Base-by-base conservation (phyloP, 2,888 invertebrate genomes). In the Ophion slaviceki region DNA sequence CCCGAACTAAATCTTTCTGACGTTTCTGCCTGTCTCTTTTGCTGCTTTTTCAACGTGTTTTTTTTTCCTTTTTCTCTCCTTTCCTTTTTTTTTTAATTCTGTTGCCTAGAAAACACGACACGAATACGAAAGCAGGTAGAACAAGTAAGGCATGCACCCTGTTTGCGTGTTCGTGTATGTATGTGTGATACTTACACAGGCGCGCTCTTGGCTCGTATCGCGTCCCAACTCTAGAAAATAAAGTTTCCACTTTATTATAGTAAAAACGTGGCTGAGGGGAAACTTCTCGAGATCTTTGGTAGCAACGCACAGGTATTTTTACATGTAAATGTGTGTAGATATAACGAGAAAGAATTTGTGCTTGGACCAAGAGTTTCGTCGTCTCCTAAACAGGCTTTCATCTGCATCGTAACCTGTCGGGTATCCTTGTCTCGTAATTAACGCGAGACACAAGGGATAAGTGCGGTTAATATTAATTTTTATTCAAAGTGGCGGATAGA, bases 401-500 rank as follows among this genome's bases (percentile, higher is more conserved):
- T 68, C 67, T 28, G 62, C 59, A 72, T 75, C 77, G 62, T 72
- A 57, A 53, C 36, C 62, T 45, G n/a, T n/a, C 24, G n/a, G 45
- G n/a, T n/a, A 57, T 66, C 64, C 66, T 40, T 68, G 75, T 77
- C 84, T 82, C 74, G 47, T 77, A 86, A 86, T 82, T 86, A 86
- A 82, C 77, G 47, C 67, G 74, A 62, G 53, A 80, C 74, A 64
- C 80, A 45, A 45, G 78, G 62, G 74, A 87, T 90, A 90, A 92
- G 91, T 90, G 89, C 87, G 86, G 87, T 87, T 89, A 89, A 91
- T 91, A 91, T 91, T 90, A 90, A 92, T 91, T 90, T 90, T 90
- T 87, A 89, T 86, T 88, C 81, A 59, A 74, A 82, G 72, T 83
- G 75, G 28, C 78, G 32, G 32, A 79, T 85, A 88, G 87, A 87